A percentile compares a stretch with the other conserved stretches of the same genome.
Conservation (phyloP, 2,113 vertebrate genomes). For the Galemys pyrenaicus region DNA sequence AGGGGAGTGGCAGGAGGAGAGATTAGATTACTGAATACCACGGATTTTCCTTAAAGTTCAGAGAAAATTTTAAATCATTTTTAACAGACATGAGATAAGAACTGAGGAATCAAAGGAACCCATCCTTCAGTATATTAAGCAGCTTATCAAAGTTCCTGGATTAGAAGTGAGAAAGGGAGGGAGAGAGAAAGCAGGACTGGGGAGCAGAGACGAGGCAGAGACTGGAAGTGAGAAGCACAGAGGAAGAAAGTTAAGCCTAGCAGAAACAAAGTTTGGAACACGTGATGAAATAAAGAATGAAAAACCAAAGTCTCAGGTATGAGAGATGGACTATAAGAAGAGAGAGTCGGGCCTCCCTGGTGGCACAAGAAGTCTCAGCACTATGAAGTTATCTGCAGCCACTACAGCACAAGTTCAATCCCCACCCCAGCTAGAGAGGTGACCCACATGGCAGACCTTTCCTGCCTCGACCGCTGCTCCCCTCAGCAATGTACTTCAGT, state of each 20-base stretch:
- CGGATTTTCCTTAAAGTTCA: constrained; percentile 43
- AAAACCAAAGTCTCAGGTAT: neutral
- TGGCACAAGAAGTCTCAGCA: too few species aligned
- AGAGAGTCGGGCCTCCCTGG: neutral
- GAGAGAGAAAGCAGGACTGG: neutral
- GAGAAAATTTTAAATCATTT: neutral
- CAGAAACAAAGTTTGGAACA: constrained; percentile 5
- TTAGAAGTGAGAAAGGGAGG: neutral
- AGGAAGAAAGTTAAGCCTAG: neutral
- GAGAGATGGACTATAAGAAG: neutral
- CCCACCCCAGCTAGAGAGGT: too few species aligned
- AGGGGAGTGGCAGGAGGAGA: neutral
- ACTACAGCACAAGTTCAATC: too few species aligned
- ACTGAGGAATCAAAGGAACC: constrained; percentile 31
- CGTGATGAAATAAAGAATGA: neutral
- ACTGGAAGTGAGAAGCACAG: neutral
- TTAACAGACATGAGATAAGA: constrained; percentile 33
- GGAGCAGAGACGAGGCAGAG: neutral
- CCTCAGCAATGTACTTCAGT: too few species aligned
- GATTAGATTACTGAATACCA: constrained; percentile 62
- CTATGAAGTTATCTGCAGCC: too few species aligned
- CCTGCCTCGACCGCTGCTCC: too few species aligned
- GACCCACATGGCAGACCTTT: too few species aligned
- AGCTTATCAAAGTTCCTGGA: neutral
- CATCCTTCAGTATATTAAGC: neutral